These are phyloP conservation scores for Orchestia grillus DNA, from an alignment of 1,140 invertebrate genomes.

Conservation along the genomic window DNA sequence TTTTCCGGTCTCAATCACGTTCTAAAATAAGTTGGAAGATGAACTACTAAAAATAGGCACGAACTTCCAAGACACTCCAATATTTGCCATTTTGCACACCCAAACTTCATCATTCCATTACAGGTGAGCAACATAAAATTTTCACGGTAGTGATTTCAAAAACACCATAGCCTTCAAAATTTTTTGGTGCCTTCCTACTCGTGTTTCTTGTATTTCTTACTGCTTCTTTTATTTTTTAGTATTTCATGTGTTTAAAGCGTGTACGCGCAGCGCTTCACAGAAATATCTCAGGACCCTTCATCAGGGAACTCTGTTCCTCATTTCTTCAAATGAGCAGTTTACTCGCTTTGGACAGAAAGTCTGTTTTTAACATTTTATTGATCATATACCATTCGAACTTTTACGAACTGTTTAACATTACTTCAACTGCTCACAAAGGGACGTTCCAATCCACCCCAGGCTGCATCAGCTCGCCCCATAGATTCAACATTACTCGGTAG, in stretches of 20 bases:
- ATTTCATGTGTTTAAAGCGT: neutral
- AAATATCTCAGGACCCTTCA: neutral
- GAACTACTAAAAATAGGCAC: too few species aligned
- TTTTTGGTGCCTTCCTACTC: too few species aligned
- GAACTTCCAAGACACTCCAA: too few species aligned
- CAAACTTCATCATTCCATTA: neutral
- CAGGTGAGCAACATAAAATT: neutral
- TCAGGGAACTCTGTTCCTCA: neutral
- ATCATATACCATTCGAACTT: neutral
- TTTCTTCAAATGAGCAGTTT: neutral
- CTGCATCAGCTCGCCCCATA: too few species aligned
- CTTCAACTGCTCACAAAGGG: neutral
- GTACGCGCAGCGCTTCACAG: neutral
- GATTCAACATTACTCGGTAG: too few species aligned
- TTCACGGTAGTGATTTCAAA: neutral
- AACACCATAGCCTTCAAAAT: neutral
- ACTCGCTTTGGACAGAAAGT: neutral
- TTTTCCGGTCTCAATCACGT: too few species aligned
- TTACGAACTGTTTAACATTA: neutral
- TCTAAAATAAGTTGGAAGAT: too few species aligned
- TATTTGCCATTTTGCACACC: neutral
- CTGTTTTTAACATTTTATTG: neutral
- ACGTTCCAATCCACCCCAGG: neutral
- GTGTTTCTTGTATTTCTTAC: too few species aligned
- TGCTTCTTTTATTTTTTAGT: too few species aligned